Conservation (phyloP, 1,140 invertebrate genomes). For the Cotesia typhae region DNA sequence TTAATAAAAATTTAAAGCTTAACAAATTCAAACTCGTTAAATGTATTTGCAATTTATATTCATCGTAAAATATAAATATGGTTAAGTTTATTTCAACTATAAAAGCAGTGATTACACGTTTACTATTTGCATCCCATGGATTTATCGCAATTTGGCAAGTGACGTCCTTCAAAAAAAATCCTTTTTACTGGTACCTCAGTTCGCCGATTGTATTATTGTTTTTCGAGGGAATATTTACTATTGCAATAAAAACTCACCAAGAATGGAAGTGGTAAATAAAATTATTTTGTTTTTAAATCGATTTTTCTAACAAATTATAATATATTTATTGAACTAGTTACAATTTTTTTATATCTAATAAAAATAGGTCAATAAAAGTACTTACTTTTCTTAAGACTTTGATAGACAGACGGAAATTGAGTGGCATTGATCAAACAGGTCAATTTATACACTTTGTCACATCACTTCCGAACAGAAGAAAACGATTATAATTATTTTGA, state of each 20-base stretch:
- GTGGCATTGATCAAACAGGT: constrained; percentile 48
- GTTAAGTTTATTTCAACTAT: constrained; percentile 79
- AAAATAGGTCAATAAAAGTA: neutral
- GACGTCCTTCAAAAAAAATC: constrained; percentile 76
- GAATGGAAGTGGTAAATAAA: constrained; percentile 85
- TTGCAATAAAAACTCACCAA: constrained; percentile 85
- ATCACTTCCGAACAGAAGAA: neutral
- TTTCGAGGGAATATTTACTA: constrained; percentile 83
- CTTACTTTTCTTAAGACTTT: constrained; percentile 27
- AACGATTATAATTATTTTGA: neutral
- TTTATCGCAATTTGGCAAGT: constrained; percentile 85
- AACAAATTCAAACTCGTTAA: too few relatives aligned
- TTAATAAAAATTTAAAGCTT: too few relatives aligned
- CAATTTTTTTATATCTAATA: constrained; percentile 15
- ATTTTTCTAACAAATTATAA: neutral
- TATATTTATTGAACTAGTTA: neutral
- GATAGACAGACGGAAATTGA: constrained; percentile 61
- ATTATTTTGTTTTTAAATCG: neutral
- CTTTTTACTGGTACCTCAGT: constrained; percentile 79
- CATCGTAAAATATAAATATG: constrained; percentile 55
- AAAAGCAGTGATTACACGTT: constrained; percentile 81
- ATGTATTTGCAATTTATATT: too few relatives aligned
- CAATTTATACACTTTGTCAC: constrained; percentile 2
- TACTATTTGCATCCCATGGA: constrained; percentile 82
- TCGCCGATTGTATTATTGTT: constrained; percentile 78